Base-by-base conservation (phyloP, 2,797 vertebrate species). In the Xiphophorus birchmanni region DNA sequence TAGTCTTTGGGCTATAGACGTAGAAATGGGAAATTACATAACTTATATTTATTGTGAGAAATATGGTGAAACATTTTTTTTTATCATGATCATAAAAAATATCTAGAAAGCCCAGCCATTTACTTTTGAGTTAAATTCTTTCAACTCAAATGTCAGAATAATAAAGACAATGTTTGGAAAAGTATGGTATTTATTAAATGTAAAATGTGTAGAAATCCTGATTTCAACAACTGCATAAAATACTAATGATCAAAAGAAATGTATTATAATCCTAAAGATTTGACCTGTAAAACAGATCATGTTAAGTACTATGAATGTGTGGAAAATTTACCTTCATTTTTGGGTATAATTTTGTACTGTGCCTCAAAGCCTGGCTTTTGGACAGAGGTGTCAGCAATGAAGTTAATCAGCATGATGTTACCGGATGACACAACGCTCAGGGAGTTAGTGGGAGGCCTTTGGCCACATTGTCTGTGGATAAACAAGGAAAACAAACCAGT, bases 331-430 rank as follows among this genome's bases (percentile, higher is more conserved):
- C 96, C 91, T 80, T 80, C 1, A 29, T 72, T 37, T 21, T 13
- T 37, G 0, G 91, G 91, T 44, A 95, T 80, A 42, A 89, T 42
- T 4, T 1, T 86, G 79, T 94, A 96, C 8, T 13, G 0, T 0
- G 94, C 96, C 1, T 1, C 10, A 75, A 96, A 97, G 40, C 96
- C 96, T 0, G 93, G 90, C 63, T 18, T 92, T 80, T 90, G 91
- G 56, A 83, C 56, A 0, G 1, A 0, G 52, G 69, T 76, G 74
- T 96, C 95, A 1, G 93, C 93, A 69, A 96, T 91, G 23, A 97
- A 78, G 86, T 91, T 96, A 74, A 96, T 80, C 63, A 96, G 91
- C 93, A 96, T 95, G 80, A 95, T 88, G 90, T 96, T 96, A 71
- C 93, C 82, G 0, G 96, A 97, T 63, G 96, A 96, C 35, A 92